phyloP scores from a whole-genome alignment of 2,113 vertebrate species.

The Sander vitreus region DNA sequence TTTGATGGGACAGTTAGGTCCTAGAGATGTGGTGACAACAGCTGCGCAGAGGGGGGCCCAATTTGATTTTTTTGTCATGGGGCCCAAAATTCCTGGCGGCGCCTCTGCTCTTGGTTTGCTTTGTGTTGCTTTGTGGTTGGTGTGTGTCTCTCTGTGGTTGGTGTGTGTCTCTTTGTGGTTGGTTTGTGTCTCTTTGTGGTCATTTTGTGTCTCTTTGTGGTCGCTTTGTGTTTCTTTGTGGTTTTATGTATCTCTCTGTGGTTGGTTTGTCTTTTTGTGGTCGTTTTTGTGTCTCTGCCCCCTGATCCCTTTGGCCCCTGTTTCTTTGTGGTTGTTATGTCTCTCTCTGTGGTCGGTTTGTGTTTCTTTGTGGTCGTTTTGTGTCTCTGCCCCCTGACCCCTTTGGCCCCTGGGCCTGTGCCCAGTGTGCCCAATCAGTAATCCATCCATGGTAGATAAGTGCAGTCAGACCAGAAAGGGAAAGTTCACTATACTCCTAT shows the following conservation, averaged over 20 bases:
- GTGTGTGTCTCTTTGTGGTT: background rate
- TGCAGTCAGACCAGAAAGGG: conserved; percentile 58
- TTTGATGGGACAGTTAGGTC: too few relatives aligned
- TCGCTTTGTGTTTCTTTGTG: background rate
- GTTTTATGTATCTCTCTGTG: background rate
- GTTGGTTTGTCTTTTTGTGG: background rate
- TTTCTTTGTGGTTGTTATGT: background rate
- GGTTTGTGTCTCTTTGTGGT: background rate
- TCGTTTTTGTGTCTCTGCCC: background rate
- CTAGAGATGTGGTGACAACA: too few relatives aligned
- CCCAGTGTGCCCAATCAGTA: background rate
- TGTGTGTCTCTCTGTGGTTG: background rate
- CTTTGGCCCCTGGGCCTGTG: background rate
- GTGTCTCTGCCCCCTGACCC: background rate
- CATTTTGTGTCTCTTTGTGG: background rate
- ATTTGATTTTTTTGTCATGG: too few relatives aligned
- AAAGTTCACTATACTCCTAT: conserved; percentile 1
- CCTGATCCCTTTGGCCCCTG: background rate
- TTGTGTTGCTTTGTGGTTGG: background rate
- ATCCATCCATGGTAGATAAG: conserved; percentile 47
- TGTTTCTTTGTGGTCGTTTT: background rate
- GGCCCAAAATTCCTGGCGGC: too few relatives aligned
- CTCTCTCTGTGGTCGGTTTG: background rate
- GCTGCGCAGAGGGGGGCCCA: too few relatives aligned
- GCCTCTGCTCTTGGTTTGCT: too few relatives aligned